phyloP scores from a whole-genome alignment of 2,888 invertebrate genomes.

The Drosophila neonasuta region DNA sequence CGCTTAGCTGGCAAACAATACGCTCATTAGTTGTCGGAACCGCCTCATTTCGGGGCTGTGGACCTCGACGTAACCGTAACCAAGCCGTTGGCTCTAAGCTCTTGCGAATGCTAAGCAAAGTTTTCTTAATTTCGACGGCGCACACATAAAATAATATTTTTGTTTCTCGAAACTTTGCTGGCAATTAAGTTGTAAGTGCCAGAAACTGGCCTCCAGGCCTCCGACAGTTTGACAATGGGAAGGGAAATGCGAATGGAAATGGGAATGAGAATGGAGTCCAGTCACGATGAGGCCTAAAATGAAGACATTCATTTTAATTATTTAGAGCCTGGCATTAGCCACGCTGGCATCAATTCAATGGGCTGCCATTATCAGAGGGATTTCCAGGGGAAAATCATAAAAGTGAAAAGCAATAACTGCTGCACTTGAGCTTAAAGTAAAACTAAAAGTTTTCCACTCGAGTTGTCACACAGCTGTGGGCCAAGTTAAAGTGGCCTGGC shows the following conservation, averaged over 20 bases:
- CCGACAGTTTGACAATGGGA: not conserved
- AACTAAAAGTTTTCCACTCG: conserved; percentile 48
- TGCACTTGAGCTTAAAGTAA: conserved; percentile 33
- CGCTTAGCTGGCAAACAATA: conserved; percentile 69
- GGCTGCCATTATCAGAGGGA: conserved; percentile 10
- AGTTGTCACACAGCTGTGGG: conserved; percentile 30
- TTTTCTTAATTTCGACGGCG: conserved; percentile 66
- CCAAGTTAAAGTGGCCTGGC: conserved; percentile 34
- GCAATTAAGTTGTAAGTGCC: conserved; percentile 67
- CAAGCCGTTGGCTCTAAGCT: conserved; percentile 6
- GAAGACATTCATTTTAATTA: conserved; percentile 71
- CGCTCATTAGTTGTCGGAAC: conserved; percentile 66
- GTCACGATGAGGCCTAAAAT: conserved; percentile 33
- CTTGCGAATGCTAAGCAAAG: conserved; percentile 44
- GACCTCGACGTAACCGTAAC: conserved; percentile 5
- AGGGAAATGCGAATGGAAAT: not conserved
- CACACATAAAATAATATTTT: conserved; percentile 74
- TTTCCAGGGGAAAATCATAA: conserved; percentile 32
- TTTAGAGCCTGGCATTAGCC: conserved; percentile 51
- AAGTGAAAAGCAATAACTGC: conserved; percentile 46
- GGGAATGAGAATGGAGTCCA: not conserved
- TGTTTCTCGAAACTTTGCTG: conserved; percentile 64
- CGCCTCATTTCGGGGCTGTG: conserved; percentile 32
- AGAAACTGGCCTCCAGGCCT: conserved; percentile 36
- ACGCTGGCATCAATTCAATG: conserved; percentile 15